Conservation (phyloP, 2,113 vertebrate species). For the Hippoglossus stenolepis region DNA sequence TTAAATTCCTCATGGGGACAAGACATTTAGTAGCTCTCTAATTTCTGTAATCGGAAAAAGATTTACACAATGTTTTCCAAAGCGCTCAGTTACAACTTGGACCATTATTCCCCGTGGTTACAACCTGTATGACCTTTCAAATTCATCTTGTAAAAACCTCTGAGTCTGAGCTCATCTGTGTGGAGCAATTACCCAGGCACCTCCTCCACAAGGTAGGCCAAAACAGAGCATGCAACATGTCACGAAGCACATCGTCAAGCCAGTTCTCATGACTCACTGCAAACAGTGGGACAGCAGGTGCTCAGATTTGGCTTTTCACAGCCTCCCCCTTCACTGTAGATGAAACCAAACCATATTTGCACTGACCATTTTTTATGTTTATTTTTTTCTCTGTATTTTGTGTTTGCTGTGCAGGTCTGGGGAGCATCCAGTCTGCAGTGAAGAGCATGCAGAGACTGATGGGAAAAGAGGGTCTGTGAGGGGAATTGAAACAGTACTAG, state of each 20-base stretch:
- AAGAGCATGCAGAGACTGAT: background rate
- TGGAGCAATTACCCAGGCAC: conserved; percentile 24
- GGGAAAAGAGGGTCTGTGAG: background rate
- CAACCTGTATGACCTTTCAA: background rate
- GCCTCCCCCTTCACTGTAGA: background rate
- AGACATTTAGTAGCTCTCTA: conserved; percentile 26
- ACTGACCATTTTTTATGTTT: background rate
- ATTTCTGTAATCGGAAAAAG: conserved; percentile 4
- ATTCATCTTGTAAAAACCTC: conserved; percentile 6
- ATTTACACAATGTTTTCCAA: conserved; percentile 17
- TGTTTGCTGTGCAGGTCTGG: background rate
- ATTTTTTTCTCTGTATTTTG: background rate
- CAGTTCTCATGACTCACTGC: conserved; percentile 64
- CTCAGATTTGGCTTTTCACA: conserved; percentile 28
- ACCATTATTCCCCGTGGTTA: background rate
- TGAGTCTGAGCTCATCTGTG: conserved; percentile 22
- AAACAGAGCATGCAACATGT: conserved; percentile 44
- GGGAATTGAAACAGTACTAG: background rate
- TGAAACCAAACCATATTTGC: background rate
- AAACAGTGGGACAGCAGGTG: conserved; percentile 56
- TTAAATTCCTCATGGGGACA: conserved; percentile 30
- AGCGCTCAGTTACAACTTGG: background rate
- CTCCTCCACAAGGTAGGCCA: conserved; percentile 37
- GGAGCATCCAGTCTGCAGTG: background rate
- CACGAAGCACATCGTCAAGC: conserved; percentile 42